Evolutionary conservation across 1,140 invertebrate genomes (phyloP).

Genomic region (Tetramorium alpestre): DNA sequence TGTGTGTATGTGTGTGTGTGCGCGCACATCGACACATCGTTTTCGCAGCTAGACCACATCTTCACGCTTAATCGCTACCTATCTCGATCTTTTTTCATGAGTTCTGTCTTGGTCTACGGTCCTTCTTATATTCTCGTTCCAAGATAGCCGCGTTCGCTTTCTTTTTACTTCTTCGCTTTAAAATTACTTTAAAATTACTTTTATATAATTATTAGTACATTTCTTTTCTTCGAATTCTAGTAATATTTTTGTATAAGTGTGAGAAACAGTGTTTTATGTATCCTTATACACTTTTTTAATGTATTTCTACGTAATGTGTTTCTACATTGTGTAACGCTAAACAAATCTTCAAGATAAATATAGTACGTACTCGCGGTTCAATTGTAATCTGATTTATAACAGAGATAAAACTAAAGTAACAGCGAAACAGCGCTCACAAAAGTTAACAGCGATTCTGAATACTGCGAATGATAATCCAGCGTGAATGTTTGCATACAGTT

Average conservation of each 20-base stretch:
- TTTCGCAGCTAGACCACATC: no score
- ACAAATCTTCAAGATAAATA: constrained; percentile 26
- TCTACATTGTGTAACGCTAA: background rate
- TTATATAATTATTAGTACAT: background rate
- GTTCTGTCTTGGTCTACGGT: no score
- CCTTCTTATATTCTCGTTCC: no score
- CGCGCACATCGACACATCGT: no score
- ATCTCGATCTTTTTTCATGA: no score
- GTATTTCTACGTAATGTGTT: no score
- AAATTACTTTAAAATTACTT: no score
- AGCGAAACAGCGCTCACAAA: constrained; percentile 12
- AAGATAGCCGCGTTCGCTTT: no score
- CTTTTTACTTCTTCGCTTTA: no score
- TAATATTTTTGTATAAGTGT: background rate
- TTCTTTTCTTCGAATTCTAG: background rate
- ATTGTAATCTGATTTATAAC: constrained; percentile 37
- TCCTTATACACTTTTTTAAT: background rate
- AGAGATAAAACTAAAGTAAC: constrained; percentile 24
- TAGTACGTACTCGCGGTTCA: constrained; percentile 2
- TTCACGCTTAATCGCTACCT: no score
- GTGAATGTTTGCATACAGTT: constrained; percentile 12
- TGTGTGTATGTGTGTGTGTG: no score
- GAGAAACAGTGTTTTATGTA: background rate
- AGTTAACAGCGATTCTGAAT: constrained; percentile 38
- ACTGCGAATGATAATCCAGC: constrained; percentile 30